Conservation (phyloP, 2,797 vertebrate species). For the Buphagus erythrorhynchus region DNA sequence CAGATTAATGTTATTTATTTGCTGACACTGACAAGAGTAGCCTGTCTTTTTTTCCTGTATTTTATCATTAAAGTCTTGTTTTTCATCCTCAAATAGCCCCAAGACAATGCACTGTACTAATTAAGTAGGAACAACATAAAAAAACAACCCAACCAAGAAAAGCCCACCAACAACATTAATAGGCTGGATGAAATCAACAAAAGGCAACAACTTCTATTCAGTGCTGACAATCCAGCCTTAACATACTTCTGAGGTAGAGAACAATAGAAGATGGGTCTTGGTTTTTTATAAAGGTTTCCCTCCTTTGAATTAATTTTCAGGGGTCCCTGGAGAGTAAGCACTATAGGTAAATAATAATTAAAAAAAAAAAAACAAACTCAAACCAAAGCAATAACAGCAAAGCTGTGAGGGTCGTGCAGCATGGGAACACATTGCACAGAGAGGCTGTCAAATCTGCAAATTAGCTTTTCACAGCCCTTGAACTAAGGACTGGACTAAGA, state of each 20-base stretch:
- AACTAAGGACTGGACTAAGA: neutral
- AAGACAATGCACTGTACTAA: conserved; percentile 37
- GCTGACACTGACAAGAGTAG: conserved; percentile 77
- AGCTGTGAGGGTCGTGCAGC: accelerated
- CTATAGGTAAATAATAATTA: neutral
- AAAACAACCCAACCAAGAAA: neutral
- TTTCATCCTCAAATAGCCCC: conserved; percentile 37
- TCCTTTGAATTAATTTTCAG: neutral
- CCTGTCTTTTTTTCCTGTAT: conserved; percentile 45
- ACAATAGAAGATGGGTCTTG: neutral
- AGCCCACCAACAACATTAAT: neutral
- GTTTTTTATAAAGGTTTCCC: neutral
- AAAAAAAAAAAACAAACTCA: neutral
- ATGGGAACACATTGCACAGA: accelerated
- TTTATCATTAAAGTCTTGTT: conserved; percentile 71
- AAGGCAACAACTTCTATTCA: neutral
- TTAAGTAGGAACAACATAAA: neutral
- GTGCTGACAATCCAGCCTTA: neutral
- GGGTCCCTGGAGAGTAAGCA: neutral
- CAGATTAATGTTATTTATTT: conserved; percentile 84
- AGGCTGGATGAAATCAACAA: neutral
- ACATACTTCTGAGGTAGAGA: neutral
- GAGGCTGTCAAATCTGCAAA: neutral
- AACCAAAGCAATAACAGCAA: neutral
- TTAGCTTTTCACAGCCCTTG: neutral